Evolutionary conservation across 2,888 invertebrate species (phyloP).

Genomic region (Lithophane socia): DNA sequence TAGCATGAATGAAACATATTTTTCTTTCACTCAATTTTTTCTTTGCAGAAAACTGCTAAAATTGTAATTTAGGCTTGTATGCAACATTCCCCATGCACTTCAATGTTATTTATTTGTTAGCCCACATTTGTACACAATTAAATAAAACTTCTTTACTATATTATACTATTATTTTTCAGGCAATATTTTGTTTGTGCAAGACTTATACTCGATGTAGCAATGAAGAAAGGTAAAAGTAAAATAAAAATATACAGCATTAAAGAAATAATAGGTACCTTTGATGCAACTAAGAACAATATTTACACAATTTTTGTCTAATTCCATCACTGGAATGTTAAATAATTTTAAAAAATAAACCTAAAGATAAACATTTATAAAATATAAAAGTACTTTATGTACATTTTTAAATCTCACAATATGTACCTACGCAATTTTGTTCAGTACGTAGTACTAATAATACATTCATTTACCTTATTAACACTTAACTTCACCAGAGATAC

Average conservation of each 20-base stretch:
- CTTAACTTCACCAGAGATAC: slow-evolving; percentile 69
- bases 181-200: slow-evolving; percentile 74
- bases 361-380: slow-evolving; percentile 69
- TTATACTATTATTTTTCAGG: slow-evolving; percentile 73
- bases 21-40: no score
- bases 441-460: slow-evolving; percentile 62
- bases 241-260: slow-evolving; percentile 60
- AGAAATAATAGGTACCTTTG: slow-evolving; percentile 64
- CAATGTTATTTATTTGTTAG: background rate
- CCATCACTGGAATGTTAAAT: slow-evolving; percentile 85
- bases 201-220: slow-evolving; percentile 63
- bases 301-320: slow-evolving; percentile 80
- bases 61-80: background rate
- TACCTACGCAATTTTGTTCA: slow-evolving; percentile 62
- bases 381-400: slow-evolving; percentile 73
- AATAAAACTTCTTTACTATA: slow-evolving; percentile 57
- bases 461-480: slow-evolving; percentile 62
- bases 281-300: slow-evolving; percentile 67
- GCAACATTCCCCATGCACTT: background rate
- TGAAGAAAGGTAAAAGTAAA: slow-evolving; percentile 58
- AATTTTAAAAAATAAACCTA: slow-evolving; percentile 74
- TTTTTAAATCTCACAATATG: slow-evolving; percentile 69
- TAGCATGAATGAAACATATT: no score
- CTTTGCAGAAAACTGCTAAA: no score
- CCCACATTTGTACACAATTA: background rate